Evolutionary conservation across 2,888 invertebrate species (phyloP).

Genomic region (Drosophila melanosoma): DNA sequence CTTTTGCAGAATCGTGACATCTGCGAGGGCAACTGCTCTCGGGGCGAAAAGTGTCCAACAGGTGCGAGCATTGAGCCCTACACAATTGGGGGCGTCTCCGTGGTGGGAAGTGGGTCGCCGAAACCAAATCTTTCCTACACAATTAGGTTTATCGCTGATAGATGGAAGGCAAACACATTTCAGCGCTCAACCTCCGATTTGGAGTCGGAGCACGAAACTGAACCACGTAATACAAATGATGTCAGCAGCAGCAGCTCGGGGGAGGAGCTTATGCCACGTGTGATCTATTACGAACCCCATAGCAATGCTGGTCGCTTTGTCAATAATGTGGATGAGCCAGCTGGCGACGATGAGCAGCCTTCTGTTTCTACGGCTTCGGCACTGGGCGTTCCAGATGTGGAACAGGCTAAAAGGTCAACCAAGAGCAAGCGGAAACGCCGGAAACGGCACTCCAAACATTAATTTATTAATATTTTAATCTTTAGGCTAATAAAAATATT

Average conservation of each 20-base stretch:
- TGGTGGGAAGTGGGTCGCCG: not conserved
- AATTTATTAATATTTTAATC: not conserved
- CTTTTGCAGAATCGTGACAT: conserved; percentile 91
- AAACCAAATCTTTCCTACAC: conserved; percentile 39
- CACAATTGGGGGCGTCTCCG: conserved; percentile 15
- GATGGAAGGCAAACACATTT: conserved; percentile 59
- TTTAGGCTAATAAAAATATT: conserved; percentile 25
- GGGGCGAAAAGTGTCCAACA: conserved; percentile 94
- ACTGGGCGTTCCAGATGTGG: too few relatives aligned
- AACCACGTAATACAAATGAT: not conserved
- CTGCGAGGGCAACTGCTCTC: conserved; percentile 94
- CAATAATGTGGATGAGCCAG: conserved; percentile 48
- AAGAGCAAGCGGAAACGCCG: conserved; percentile 2
- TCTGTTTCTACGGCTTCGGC: not conserved
- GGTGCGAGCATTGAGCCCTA: conserved; percentile 85
- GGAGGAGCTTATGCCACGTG: conserved; percentile 66
- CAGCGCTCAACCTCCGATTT: conserved; percentile 3
- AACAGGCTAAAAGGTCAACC: not conserved
- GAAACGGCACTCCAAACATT: conserved; percentile 27
- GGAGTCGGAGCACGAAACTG: not conserved
- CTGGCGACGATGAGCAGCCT: not conserved
- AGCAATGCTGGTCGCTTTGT: conserved; percentile 55
- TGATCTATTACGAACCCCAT: conserved; percentile 60
- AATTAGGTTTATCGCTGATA: conserved; percentile 61
- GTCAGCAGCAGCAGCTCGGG: conserved; percentile 37